Conservation (phyloP, 2,113 vertebrate species). For the Brienomyrus brachyistius region DNA sequence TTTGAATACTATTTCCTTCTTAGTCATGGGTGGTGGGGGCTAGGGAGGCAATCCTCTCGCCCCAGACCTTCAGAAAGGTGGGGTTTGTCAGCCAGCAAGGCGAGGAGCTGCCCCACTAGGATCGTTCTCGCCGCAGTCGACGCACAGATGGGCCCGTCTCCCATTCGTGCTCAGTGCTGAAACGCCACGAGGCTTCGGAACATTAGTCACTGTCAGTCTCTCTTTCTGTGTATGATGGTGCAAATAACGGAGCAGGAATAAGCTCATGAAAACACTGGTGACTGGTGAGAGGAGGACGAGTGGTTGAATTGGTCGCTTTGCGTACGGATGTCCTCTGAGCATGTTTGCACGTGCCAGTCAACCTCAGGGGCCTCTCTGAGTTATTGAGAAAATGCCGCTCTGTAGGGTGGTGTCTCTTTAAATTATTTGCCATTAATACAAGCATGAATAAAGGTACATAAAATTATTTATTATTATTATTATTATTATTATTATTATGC, state of each 20-base stretch:
- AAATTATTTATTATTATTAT: background rate
- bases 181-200: background rate
- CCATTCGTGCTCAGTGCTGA: background rate
- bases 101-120: background rate
- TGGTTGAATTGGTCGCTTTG: background rate
- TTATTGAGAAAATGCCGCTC: background rate
- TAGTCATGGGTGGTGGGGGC: background rate
- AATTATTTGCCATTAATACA: background rate
- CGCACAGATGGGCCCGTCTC: background rate
- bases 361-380: background rate
- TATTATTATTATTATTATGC: background rate
- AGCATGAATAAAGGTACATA: background rate
- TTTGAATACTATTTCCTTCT: background rate
- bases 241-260: background rate
- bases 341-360: too few species aligned
- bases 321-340: background rate
- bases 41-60: background rate
- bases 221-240: background rate
- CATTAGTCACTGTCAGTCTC: background rate
- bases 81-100: background rate
- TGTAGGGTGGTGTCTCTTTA: background rate
- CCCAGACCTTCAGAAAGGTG: background rate
- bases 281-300: background rate
- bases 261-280: background rate
- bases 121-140: background rate